These are phyloP conservation scores for Panopea generosa DNA, from an alignment of 2,888 invertebrate genomes.

Conservation along the genomic window DNA sequence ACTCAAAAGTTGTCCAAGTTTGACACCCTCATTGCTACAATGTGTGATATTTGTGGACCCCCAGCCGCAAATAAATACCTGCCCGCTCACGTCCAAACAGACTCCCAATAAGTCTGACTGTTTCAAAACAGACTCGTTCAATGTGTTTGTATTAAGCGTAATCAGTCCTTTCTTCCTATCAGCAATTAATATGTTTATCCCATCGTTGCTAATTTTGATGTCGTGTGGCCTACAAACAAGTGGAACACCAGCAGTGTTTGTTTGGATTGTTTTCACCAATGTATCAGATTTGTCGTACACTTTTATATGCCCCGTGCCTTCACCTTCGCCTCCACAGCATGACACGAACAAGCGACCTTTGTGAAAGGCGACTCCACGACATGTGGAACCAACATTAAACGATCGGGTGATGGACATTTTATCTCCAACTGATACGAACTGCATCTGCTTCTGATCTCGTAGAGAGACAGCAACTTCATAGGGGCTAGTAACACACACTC, in stretches of 20 bases:
- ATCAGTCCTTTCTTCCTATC: constrained; percentile 22
- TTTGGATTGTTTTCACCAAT: constrained; percentile 8
- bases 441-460: constrained; percentile 16
- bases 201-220: background rate
- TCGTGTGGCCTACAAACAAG: constrained; percentile 29
- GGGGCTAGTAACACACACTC: constrained; percentile 3
- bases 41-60: too few relatives aligned
- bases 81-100: too few relatives aligned
- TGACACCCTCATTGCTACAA: too few relatives aligned
- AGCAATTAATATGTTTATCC: constrained; percentile 6
- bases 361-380: constrained; percentile 21
- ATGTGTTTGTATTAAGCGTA: background rate
- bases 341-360: constrained; percentile 11
- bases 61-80: too few relatives aligned
- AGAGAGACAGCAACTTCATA: constrained; percentile 23
- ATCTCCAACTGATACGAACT: constrained; percentile 6
- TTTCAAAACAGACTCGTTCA: too few relatives aligned
- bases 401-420: background rate
- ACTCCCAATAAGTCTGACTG: too few relatives aligned
- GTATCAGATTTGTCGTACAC: constrained; percentile 13
- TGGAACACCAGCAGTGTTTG: background rate
- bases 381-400: constrained; percentile 21
- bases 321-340: constrained; percentile 24
- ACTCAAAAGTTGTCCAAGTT: too few relatives aligned
- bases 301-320: constrained; percentile 22